phyloP scores from a whole-genome alignment of 2,113 vertebrate genomes.

The Ciconia maguari region DNA sequence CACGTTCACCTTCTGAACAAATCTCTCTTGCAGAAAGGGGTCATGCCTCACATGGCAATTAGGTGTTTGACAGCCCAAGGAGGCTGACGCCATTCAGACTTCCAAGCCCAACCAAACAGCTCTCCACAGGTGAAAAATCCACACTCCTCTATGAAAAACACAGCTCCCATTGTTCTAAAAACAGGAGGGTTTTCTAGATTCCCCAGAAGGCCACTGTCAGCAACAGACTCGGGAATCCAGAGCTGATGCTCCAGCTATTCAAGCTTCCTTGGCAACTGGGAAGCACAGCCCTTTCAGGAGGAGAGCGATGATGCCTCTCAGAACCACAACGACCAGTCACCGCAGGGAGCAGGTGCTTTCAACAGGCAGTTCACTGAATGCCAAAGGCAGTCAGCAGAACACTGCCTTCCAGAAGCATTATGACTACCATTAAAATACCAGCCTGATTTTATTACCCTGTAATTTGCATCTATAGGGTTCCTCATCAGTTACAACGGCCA shows the following conservation, averaged over 20 bases:
- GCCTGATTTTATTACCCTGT: neutral
- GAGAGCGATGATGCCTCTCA: neutral
- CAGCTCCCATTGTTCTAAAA: neutral
- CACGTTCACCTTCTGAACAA: neutral
- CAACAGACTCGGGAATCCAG: neutral
- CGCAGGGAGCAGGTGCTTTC: neutral
- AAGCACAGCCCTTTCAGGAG: rapidly evolving
- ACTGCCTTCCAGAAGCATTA: neutral
- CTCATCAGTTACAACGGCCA: neutral
- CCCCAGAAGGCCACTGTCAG: neutral
- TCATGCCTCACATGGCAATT: neutral
- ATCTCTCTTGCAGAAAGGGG: neutral
- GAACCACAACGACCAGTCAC: neutral
- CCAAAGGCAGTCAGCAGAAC: neutral
- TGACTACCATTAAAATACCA: neutral
- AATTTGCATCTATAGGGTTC: neutral
- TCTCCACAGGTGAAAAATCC: neutral
- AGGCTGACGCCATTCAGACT: neutral
- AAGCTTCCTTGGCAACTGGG: neutral
- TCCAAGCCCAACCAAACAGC: neutral
- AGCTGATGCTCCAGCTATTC: neutral
- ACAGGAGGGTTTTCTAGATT: neutral
- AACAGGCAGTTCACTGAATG: neutral
- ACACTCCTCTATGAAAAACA: neutral
- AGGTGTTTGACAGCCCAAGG: neutral